phyloP scores from a whole-genome alignment of 2,113 vertebrate species.

The Myotis lucifugus region DNA sequence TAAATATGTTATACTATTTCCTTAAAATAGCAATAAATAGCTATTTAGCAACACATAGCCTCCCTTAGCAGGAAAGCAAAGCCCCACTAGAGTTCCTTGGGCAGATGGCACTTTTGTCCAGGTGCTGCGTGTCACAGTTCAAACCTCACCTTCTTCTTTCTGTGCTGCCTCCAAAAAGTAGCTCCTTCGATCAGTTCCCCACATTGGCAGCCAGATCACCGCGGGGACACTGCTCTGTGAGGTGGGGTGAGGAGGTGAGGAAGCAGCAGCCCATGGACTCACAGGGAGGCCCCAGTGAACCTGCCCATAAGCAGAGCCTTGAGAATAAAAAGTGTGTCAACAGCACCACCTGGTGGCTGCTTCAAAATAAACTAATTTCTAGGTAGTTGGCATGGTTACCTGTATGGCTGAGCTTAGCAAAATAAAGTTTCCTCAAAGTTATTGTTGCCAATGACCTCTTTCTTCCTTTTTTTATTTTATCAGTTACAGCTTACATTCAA shows the following conservation, averaged over 20 bases:
- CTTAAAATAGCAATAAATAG: not conserved
- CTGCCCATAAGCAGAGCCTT: not conserved
- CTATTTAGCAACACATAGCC: not conserved
- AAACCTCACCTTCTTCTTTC: not conserved
- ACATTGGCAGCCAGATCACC: not conserved
- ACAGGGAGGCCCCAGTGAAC: too few species aligned
- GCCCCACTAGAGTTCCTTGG: not conserved
- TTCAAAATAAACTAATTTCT: not conserved
- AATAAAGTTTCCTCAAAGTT: not conserved
- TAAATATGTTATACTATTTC: not conserved
- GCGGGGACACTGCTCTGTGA: not conserved
- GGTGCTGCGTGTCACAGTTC: not conserved
- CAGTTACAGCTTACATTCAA: not conserved
- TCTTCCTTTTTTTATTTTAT: not conserved
- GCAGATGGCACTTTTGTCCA: not conserved
- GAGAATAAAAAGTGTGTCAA: not conserved
- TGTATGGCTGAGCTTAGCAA: not conserved
- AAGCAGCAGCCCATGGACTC: not conserved
- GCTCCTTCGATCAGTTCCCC: not conserved
- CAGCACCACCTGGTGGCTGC: slow-evolving; percentile 65
- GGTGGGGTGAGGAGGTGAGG: not conserved
- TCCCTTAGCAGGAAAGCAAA: not conserved
- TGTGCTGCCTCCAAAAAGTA: not conserved
- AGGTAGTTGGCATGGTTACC: not conserved
- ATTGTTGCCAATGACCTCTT: not conserved